These are phyloP conservation scores for Hippocampus kuda DNA, from an alignment of 2,797 vertebrate species.

Conservation along the genomic window DNA sequence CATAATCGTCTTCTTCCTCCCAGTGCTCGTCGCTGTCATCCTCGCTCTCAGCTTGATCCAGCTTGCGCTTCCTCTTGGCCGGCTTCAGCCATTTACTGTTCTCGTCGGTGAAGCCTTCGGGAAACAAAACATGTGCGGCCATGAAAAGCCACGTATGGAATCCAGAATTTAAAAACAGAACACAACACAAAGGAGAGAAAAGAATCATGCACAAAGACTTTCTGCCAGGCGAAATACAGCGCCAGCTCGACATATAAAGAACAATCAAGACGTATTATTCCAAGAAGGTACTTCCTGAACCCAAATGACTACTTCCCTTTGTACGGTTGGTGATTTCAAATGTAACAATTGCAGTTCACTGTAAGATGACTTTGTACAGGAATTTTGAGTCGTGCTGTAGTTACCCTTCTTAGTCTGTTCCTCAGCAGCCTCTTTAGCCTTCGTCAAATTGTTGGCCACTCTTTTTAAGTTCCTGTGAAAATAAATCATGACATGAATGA, in stretches of 20 bases:
- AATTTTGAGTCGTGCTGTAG: not conserved
- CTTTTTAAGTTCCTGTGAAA: conserved; percentile 65
- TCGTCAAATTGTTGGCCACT: conserved; percentile 36
- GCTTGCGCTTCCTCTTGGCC: conserved; percentile 63
- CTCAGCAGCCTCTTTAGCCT: conserved; percentile 31
- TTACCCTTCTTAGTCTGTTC: conserved; percentile 61
- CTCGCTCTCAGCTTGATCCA: conserved; percentile 39
- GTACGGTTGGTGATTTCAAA: too few relatives aligned
- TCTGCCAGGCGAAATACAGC: too few relatives aligned
- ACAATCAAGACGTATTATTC: too few relatives aligned
- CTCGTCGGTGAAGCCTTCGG: conserved; percentile 70
- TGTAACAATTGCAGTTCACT: not conserved
- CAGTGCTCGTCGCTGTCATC: conserved; percentile 64
- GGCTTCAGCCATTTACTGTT: conserved; percentile 72
- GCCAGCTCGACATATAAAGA: too few relatives aligned
- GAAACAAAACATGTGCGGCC: not conserved
- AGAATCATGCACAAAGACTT: too few relatives aligned
- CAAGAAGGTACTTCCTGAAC: not conserved
- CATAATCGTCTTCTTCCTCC: conserved; percentile 49
- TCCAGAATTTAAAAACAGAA: not conserved
- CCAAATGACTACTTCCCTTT: not conserved
- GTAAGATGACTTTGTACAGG: not conserved
- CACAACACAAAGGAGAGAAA: too few relatives aligned
- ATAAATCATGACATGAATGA: conserved; percentile 10
- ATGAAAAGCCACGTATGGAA: not conserved